Conservation (phyloP, 2,113 vertebrate genomes). For the Cyprinodon variegatus region DNA sequence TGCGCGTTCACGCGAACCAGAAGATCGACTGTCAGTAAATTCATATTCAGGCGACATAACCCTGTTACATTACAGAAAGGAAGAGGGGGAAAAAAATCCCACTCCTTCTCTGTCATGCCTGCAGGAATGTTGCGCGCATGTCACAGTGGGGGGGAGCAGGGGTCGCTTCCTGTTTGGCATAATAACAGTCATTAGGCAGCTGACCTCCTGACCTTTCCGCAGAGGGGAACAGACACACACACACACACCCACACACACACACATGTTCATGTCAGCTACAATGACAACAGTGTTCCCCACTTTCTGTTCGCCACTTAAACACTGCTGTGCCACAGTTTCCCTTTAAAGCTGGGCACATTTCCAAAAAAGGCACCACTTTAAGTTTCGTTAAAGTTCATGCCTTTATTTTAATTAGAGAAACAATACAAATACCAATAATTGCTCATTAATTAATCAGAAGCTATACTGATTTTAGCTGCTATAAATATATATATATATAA, state of each 20-base stretch:
- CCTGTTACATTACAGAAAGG: neutral
- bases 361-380: neutral
- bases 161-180: slow-evolving; percentile 55
- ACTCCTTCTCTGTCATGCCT: slow-evolving; percentile 1
- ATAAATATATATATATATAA: neutral
- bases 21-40: slow-evolving; percentile 3
- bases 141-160: slow-evolving; percentile 7
- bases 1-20: slow-evolving; percentile 17
- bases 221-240: neutral
- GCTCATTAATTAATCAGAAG: neutral
- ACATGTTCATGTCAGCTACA: slow-evolving; percentile 47
- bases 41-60: neutral
- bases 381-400: neutral
- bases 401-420: neutral
- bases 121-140: slow-evolving; percentile 30
- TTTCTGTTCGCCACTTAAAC: slow-evolving; percentile 9
- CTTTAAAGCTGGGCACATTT: slow-evolving; percentile 26
- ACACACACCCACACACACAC: neutral
- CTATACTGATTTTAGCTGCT: neutral
- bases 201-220: slow-evolving; percentile 39
- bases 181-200: slow-evolving; percentile 64
- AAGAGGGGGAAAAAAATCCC: too few relatives aligned
- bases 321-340: slow-evolving; percentile 11
- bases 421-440: neutral
- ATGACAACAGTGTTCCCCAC: slow-evolving; percentile 46